Evolutionary conservation across 2,797 vertebrate species (phyloP).

Genomic region (Alectoris magna): DNA sequence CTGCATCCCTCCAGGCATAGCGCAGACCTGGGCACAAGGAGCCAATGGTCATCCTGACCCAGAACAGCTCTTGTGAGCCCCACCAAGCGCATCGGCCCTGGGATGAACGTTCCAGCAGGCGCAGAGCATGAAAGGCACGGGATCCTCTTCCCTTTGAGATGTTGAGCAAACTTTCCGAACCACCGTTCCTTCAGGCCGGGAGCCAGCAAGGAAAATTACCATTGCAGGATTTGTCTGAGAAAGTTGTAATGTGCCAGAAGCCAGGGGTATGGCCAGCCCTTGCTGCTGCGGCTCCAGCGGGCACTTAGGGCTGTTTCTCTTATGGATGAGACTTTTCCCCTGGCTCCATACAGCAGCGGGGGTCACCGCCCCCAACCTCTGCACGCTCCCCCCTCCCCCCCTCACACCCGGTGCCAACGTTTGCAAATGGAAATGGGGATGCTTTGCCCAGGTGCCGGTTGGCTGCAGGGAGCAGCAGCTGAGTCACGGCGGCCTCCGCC

Average conservation of each 20-base stretch:
- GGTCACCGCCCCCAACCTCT: not conserved
- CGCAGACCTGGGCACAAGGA: not conserved
- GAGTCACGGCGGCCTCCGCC: conserved; percentile 43
- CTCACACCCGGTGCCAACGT: not conserved
- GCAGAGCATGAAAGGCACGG: conserved; percentile 1
- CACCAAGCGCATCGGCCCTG: fast-evolving
- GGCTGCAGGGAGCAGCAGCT: conserved; percentile 61
- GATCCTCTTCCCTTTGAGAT: conserved; percentile 29
- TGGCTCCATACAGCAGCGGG: not conserved
- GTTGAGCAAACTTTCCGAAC: conserved; percentile 45
- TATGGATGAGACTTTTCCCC: not conserved
- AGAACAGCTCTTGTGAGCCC: not conserved
- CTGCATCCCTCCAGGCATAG: not conserved
- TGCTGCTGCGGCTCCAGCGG: not conserved
- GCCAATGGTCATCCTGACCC: not conserved
- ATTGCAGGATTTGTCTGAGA: conserved; percentile 48
- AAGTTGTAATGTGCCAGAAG: not conserved
- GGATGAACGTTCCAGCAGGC: conserved; percentile 7
- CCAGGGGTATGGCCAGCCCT: not conserved
- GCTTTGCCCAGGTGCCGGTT: conserved; percentile 35
- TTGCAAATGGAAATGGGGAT: conserved; percentile 19
- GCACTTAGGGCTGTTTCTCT: not conserved
- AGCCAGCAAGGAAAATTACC: conserved; percentile 40
- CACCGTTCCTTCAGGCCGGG: conserved; percentile 31
- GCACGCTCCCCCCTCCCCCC: not conserved